Evolutionary conservation across 2,888 invertebrate species (phyloP).

Genomic region (Drepanosiphum platanoidis): DNA sequence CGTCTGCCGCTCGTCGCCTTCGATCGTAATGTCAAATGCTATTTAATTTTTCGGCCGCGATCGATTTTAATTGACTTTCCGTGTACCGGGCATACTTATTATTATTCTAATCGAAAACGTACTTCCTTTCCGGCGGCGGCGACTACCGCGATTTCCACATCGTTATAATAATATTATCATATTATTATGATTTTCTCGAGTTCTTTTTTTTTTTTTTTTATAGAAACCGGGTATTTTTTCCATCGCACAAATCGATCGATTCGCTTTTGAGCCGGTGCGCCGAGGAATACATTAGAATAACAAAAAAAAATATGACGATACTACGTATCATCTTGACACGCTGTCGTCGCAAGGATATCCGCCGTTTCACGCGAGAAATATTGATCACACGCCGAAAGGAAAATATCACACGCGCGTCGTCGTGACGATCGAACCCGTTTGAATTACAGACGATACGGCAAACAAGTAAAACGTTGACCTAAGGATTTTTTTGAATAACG

Average conservation of each 20-base stretch:
- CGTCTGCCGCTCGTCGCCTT: no score
- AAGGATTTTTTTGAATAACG: background rate
- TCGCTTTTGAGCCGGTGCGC: background rate
- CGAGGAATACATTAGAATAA: background rate
- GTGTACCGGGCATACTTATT: no score
- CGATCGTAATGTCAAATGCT: no score
- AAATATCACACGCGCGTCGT: background rate
- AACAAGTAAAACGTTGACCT: conserved; percentile 21
- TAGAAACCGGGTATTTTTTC: background rate
- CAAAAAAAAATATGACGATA: background rate
- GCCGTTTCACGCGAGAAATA: background rate
- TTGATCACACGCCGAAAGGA: background rate
- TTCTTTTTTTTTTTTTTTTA: background rate
- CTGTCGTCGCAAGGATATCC: conserved; percentile 5
- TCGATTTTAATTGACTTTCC: no score
- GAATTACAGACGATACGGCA: background rate
- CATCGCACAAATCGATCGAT: background rate
- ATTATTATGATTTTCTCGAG: background rate
- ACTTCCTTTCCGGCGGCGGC: no score
- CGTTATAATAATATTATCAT: no score
- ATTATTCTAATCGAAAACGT: no score
- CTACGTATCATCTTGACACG: conserved; percentile 6
- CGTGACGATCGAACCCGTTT: background rate
- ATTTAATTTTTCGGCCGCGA: no score
- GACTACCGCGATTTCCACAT: no score